A percentile compares a stretch with the other conserved stretches of the same genome.
Conservation (phyloP, 53 echinoderm and acorn worm genomes). For the Pentamera pediparva region DNA sequence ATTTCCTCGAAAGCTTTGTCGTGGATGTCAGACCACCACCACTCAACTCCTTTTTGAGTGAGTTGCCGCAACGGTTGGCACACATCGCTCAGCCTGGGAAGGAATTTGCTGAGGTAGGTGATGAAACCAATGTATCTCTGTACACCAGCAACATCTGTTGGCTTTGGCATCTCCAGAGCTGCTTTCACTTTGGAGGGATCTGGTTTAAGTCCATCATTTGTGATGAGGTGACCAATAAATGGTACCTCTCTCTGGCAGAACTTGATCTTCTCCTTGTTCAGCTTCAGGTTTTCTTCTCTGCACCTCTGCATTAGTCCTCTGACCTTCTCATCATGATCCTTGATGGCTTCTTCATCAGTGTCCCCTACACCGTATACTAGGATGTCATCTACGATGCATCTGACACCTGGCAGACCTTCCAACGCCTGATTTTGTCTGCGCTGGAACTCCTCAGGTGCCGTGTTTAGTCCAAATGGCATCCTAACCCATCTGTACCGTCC, state of each 20-base stretch:
- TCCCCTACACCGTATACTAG: conserved; percentile 35
- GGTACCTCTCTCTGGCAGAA: background rate
- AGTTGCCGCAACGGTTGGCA: conserved; percentile 31
- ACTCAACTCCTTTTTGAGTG: conserved; percentile 32
- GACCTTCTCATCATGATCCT: background rate
- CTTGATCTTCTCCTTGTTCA: conserved; percentile 2
- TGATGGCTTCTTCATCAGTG: conserved; percentile 22
- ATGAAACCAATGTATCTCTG: conserved; percentile 20
- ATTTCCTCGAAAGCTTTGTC: conserved; percentile 17
- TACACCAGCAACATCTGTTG: conserved; percentile 1
- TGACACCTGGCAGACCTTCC: conserved; percentile 36
- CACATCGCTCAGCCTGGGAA: conserved; percentile 32
- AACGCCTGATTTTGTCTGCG: conserved; percentile 39
- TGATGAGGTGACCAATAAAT: conserved; percentile 20
- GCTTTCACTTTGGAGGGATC: conserved; percentile 19
- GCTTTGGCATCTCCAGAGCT: conserved; percentile 18
- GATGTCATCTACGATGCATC: conserved; percentile 38
- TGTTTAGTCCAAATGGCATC: conserved; percentile 38
- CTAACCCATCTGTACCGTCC: conserved; percentile 35
- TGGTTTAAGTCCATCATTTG: conserved; percentile 10
- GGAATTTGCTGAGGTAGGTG: conserved; percentile 41
- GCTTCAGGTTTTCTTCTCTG: background rate
- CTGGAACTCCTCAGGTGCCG: conserved; percentile 45
- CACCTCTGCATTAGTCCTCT: conserved; percentile 9
- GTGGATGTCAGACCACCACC: conserved; percentile 23